Conservation (phyloP, 2,797 vertebrate genomes). For the Ptychadena robeensis region DNA sequence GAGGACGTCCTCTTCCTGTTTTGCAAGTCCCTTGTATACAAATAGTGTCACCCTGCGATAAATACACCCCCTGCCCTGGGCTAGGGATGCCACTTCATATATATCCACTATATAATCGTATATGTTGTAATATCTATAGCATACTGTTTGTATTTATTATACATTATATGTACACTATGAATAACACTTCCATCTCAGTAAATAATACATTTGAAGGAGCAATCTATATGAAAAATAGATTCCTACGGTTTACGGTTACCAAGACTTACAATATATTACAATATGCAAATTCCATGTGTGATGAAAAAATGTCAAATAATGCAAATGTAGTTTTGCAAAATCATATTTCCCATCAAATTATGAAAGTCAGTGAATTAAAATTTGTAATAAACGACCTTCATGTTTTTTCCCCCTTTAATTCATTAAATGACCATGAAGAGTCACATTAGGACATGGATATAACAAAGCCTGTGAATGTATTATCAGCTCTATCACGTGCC, state of each 20-base stretch:
- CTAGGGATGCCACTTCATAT: too few relatives aligned
- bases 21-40: too few relatives aligned
- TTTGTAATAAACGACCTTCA: constrained; percentile 31
- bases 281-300: neutral
- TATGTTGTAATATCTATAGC: neutral
- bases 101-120: neutral
- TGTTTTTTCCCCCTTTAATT: constrained; percentile 17
- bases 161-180: neutral
- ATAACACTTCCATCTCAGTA: neutral
- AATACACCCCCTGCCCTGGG: too few relatives aligned
- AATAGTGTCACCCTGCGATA: too few relatives aligned
- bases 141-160: neutral
- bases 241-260: neutral
- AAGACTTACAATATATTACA: too few relatives aligned
- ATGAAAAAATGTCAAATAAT: constrained; percentile 30
- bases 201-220: neutral
- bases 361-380: neutral
- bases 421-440: constrained; percentile 44
- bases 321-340: neutral
- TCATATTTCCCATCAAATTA: constrained; percentile 29
- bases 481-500: constrained; percentile 30
- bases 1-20: too few relatives aligned
- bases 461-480: constrained; percentile 19
- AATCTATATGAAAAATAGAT: neutral
- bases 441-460: constrained; percentile 43